A percentile compares a stretch with the other conserved stretches of the same genome.
phyloP scores from a whole-genome alignment of 2,888 invertebrate genomes.

The Elegia similella region DNA sequence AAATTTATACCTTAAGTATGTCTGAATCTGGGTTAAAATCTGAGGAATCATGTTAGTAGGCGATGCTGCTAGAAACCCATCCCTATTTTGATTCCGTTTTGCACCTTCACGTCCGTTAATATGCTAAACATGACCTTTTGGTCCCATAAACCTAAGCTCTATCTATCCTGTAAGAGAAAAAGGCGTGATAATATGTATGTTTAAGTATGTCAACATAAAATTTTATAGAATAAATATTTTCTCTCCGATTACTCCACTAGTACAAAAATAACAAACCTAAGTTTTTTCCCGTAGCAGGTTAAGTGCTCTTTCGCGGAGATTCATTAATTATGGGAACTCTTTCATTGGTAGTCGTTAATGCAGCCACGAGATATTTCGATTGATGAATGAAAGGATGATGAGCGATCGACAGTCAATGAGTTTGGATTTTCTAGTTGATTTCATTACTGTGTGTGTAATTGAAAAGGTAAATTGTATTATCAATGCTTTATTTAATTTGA shows the following conservation, averaged over 20 bases:
- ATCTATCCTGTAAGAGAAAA: too few relatives aligned
- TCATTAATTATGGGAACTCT: constrained; percentile 11
- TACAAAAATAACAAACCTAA: not conserved
- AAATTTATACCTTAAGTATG: too few relatives aligned
- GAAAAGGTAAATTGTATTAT: not conserved
- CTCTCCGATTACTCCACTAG: not conserved
- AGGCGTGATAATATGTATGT: too few relatives aligned
- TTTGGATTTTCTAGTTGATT: constrained; percentile 12
- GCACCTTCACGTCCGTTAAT: too few relatives aligned
- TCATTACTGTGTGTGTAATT: not conserved
- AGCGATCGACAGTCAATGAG: not conserved
- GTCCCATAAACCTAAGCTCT: too few relatives aligned
- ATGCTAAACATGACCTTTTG: too few relatives aligned
- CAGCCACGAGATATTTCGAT: constrained; percentile 10
- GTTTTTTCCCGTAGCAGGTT: not conserved
- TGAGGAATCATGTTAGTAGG: too few relatives aligned
- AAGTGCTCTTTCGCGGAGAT: not conserved
- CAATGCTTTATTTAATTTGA: not conserved
- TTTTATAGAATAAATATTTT: too few relatives aligned
- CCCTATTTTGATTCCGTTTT: too few relatives aligned
- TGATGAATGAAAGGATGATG: constrained; percentile 4
- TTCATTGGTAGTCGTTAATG: constrained; percentile 12
- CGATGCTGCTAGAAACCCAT: too few relatives aligned
- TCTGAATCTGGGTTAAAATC: too few relatives aligned
- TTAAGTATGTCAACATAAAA: too few relatives aligned